A percentile compares a stretch with the other conserved stretches of the same genome.
phyloP scores from a whole-genome alignment of 2,888 invertebrate species.

The Catocala sponsa region DNA sequence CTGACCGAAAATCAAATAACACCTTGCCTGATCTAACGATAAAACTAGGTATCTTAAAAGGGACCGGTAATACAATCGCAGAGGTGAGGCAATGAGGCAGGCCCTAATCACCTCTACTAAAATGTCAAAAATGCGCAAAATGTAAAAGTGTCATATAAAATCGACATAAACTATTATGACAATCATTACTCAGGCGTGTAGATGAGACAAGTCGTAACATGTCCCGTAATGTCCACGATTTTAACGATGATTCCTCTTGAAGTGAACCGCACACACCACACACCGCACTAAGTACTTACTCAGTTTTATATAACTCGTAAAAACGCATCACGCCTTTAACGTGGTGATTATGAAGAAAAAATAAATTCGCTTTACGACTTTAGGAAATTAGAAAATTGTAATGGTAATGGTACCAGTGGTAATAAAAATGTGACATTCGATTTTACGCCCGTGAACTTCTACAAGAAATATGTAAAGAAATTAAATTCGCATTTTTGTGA shows the following conservation, averaged over 20 bases:
- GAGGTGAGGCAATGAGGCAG: too few species aligned
- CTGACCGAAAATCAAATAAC: too few species aligned
- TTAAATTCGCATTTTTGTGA: constrained; percentile 14
- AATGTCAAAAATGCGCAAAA: not conserved
- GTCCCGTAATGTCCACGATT: constrained; percentile 15
- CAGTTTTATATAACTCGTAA: constrained; percentile 31
- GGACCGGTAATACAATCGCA: too few species aligned
- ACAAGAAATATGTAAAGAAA: constrained; percentile 10
- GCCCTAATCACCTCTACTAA: too few species aligned
- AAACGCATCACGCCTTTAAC: constrained; percentile 39
- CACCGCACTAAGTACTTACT: constrained; percentile 10
- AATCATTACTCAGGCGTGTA: constrained; percentile 22
- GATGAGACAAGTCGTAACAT: constrained; percentile 25
- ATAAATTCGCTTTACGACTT: constrained; percentile 40
- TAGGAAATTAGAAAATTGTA: constrained; percentile 50
- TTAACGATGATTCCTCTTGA: constrained; percentile 27
- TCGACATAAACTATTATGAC: constrained; percentile 12
- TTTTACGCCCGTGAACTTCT: constrained; percentile 8
- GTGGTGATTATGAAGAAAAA: constrained; percentile 38
- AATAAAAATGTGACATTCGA: constrained; percentile 32
- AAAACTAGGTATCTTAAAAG: too few species aligned
- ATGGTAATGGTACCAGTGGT: constrained; percentile 32
- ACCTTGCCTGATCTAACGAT: too few species aligned
- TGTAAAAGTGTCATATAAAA: constrained; percentile 3
- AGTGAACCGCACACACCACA: constrained; percentile 12